These are phyloP conservation scores for Pangasius larnaudii DNA, from an alignment of 2,797 vertebrate species.

Conservation along the genomic window DNA sequence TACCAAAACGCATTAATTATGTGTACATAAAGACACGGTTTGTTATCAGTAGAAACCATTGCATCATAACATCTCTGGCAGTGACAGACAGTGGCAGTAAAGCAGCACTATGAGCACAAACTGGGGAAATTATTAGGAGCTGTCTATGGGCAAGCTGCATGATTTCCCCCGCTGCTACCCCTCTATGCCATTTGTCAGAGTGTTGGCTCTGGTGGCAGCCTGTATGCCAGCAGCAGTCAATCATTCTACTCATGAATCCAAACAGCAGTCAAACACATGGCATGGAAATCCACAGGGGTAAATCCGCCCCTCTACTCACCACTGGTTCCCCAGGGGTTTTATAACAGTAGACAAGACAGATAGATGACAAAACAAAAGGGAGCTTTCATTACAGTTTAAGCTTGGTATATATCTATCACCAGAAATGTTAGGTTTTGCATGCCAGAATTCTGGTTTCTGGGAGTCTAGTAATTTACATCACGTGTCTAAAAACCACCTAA, in stretches of 20 bases:
- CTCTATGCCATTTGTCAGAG: slow-evolving; percentile 74
- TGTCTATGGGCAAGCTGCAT: slow-evolving; percentile 66
- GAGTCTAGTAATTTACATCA: not conserved
- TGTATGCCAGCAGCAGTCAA: slow-evolving; percentile 76
- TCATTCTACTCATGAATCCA: slow-evolving; percentile 71
- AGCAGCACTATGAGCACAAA: slow-evolving; percentile 66
- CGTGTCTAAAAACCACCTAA: not conserved
- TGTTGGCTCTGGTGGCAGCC: slow-evolving; percentile 72
- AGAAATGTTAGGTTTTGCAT: not conserved
- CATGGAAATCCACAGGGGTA: slow-evolving; percentile 64
- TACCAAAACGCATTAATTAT: slow-evolving; percentile 16
- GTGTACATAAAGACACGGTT: slow-evolving; percentile 12
- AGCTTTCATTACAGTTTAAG: not conserved
- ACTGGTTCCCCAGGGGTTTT: slow-evolving; percentile 34
- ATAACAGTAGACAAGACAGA: slow-evolving; percentile 31
- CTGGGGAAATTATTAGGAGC: slow-evolving; percentile 72
- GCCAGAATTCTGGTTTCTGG: not conserved
- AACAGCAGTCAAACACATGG: slow-evolving; percentile 71
- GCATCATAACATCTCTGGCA: slow-evolving; percentile 70
- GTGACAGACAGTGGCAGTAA: slow-evolving; percentile 76
- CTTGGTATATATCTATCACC: not conserved
- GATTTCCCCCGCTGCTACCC: slow-evolving; percentile 74
- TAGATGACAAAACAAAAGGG: slow-evolving; percentile 38
- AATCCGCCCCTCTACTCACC: slow-evolving; percentile 63
- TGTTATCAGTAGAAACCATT: slow-evolving; percentile 38